Base-by-base conservation (phyloP, 2,797 vertebrate genomes). In the Hydrocynus forskahlii region DNA sequence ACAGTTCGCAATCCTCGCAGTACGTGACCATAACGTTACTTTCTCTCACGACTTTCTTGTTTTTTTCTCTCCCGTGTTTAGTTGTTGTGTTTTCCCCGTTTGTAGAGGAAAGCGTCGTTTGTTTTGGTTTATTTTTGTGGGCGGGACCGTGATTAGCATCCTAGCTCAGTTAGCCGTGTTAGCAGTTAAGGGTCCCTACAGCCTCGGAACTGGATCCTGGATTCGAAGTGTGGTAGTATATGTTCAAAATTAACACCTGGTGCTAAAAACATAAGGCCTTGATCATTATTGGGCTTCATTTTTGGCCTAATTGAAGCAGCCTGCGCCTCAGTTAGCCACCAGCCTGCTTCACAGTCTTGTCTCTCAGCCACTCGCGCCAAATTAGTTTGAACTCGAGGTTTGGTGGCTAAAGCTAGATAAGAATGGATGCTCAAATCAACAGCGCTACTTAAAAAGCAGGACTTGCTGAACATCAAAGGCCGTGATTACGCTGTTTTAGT, bases 121-220 rank as follows among this genome's bases (percentile, higher is more conserved):
- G 75, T 82, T 82, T 82, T 66, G 75, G 75, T 64, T 59, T 0
- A 38, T 2, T 40, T 23, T 66, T 82, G 81, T 73, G 81, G 81
- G 81, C 75, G 81, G 81, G 80, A 82, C 80, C 29, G 35, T 64
- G 8, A 19, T 48, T 77, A 77, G 66, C 80, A 21, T 10, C 67
- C 7, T 63, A 66, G 63, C 63, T 5, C 29, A 9, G 48, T 52
- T 71, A 71, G 48, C 69, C 7, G 3, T 29, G 69, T 16, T 71
- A 66, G 62, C 43, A 69, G 29, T 62, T 55, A 29, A 10, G 45
- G 1, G 48, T 23, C 16, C 3, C 2, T 75, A 40, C 69, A 76
- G 21, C 1, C 17, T 2, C 43, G 29, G 7, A 38, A n/a, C 21
- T 9, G 45, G 14, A 81, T 25, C 55, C 19, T 0, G n/a, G 16